These are phyloP conservation scores for Poeciliopsis infans DNA, from an alignment of 2,797 vertebrate genomes.

Conservation along the genomic window DNA sequence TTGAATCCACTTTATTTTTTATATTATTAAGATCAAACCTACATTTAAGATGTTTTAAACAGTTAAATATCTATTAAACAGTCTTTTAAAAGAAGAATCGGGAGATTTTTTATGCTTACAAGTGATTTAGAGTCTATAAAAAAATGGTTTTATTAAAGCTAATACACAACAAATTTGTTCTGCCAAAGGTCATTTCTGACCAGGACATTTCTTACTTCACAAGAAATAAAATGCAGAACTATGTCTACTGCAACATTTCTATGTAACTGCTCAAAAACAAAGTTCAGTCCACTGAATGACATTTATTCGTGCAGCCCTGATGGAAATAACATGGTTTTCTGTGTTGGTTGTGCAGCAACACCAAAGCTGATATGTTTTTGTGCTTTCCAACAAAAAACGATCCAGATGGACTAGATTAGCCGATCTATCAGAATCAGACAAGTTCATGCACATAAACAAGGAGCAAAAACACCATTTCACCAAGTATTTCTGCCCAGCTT, in stretches of 20 bases:
- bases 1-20: constrained; percentile 14
- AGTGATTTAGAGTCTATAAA: neutral
- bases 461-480: too few species aligned
- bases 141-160: neutral
- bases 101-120: neutral
- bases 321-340: neutral
- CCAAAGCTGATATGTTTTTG: neutral
- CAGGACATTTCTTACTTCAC: neutral
- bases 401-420: neutral
- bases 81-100: neutral
- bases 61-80: neutral
- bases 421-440: neutral
- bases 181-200: neutral
- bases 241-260: neutral
- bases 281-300: neutral
- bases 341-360: neutral
- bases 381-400: neutral
- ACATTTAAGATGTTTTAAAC: neutral
- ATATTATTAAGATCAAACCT: neutral
- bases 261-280: neutral
- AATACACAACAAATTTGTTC: neutral
- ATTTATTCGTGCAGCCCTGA: neutral
- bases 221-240: neutral
- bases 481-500: too few species aligned
- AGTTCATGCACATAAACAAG: too few species aligned